A percentile compares a stretch with the other conserved stretches of the same genome.
Evolutionary conservation across 1,140 invertebrate genomes (phyloP).

Genomic region (Lasaia peninsularis): DNA sequence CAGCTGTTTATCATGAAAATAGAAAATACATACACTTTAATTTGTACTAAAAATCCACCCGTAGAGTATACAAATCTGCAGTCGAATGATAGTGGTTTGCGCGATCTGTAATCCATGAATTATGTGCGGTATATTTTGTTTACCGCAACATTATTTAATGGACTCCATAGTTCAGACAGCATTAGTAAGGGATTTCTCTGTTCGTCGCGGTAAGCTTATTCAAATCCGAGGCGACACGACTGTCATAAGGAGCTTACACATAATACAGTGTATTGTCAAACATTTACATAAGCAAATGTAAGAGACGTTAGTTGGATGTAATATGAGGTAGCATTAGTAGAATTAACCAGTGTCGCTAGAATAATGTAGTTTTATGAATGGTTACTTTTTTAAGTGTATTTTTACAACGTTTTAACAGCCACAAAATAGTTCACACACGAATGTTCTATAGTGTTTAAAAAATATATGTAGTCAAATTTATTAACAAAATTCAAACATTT

Average conservation of each 20-base stretch:
- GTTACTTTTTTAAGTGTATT: too few species aligned
- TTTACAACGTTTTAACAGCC: too few species aligned
- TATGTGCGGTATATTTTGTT: constrained; percentile 4
- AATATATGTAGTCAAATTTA: too few species aligned
- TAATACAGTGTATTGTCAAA: neutral
- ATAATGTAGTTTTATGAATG: too few species aligned
- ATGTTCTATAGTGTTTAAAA: too few species aligned
- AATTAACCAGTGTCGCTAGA: too few species aligned
- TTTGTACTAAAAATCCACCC: too few species aligned
- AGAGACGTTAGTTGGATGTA: neutral
- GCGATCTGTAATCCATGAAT: neutral
- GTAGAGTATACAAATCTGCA: neutral
- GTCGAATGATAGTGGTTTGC: neutral
- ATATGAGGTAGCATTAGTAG: neutral
- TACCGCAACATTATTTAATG: constrained; percentile 6
- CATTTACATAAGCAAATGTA: neutral
- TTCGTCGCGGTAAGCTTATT: constrained; percentile 28
- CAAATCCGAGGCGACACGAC: constrained; percentile 22
- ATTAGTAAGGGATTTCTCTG: constrained; percentile 18
- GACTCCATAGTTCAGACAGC: constrained; percentile 6
- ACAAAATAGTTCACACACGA: too few species aligned
- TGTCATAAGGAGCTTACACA: constrained; percentile 14
- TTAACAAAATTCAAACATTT: too few species aligned
- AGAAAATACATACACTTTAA: too few species aligned
- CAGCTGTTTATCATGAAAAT: too few species aligned